phyloP scores from a whole-genome alignment of 2,888 invertebrate genomes.

The Adelognathus sp. region DNA sequence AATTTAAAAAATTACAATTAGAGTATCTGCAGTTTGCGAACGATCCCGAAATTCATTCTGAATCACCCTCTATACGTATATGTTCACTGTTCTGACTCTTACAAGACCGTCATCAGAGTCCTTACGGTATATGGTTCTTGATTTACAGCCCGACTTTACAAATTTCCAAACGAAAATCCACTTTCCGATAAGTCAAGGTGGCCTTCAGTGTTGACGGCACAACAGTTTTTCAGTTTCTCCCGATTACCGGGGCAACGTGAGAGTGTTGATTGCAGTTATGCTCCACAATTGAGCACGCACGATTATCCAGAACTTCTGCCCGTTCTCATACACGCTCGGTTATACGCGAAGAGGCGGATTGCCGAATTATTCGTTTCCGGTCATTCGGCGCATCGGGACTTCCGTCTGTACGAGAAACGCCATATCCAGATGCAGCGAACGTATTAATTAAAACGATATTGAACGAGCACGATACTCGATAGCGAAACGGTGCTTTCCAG shows the following conservation, averaged over 20 bases:
- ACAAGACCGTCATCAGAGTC: too few relatives aligned
- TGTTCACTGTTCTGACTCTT: too few relatives aligned
- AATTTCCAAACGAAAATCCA: too few relatives aligned
- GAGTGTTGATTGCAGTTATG: conserved; percentile 25
- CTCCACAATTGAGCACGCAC: conserved; percentile 1
- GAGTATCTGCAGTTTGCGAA: too few relatives aligned
- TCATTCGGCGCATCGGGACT: conserved; percentile 20
- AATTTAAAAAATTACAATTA: too few relatives aligned
- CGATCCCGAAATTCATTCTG: too few relatives aligned
- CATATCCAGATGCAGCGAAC: conserved; percentile 2
- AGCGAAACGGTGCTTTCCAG: conserved; percentile 32
- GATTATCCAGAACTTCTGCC: neutral
- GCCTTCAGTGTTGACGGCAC: neutral
- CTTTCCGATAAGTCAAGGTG: too few relatives aligned
- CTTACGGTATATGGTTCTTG: too few relatives aligned
- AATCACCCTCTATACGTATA: too few relatives aligned
- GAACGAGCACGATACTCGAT: conserved; percentile 21
- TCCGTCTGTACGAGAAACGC: neutral
- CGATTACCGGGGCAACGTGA: conserved; percentile 15
- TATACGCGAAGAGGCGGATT: neutral
- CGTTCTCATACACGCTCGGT: conserved; percentile 11
- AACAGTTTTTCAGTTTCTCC: neutral
- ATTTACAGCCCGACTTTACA: too few relatives aligned
- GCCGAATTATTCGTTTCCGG: conserved; percentile 56
- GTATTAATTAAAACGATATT: conserved; percentile 43